Evolutionary conservation across 2,797 vertebrate species (phyloP).

Genomic region (Cuculus canorus): DNA sequence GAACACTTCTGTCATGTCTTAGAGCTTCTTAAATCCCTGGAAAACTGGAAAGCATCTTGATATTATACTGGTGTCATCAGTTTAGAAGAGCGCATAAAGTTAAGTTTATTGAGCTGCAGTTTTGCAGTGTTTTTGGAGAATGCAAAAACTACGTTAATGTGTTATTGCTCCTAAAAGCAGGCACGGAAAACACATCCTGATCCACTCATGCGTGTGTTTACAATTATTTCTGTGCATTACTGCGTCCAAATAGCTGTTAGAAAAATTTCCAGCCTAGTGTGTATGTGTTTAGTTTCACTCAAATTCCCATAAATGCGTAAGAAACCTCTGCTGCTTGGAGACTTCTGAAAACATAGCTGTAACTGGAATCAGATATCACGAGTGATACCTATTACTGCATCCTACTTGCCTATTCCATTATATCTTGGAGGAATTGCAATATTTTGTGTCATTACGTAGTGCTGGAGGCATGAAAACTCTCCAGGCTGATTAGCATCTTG

Average conservation of each 20-base stretch:
- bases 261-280: constrained; percentile 1
- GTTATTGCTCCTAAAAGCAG: neutral
- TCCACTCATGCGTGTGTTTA: constrained; percentile 46
- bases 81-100: neutral
- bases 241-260: constrained; percentile 35
- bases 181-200: neutral
- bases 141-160: constrained; percentile 12
- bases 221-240: constrained; percentile 37
- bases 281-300: constrained; percentile 30
- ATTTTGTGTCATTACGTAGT: constrained; percentile 15
- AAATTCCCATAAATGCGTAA: constrained; percentile 21
- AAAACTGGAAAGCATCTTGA: constrained; percentile 17
- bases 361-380: neutral
- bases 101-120: constrained; percentile 3
- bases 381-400: constrained; percentile 37
- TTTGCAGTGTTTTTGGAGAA: constrained; percentile 5
- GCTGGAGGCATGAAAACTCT: constrained; percentile 27
- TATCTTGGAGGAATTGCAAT: neutral
- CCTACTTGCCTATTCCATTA: neutral
- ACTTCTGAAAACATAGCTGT: neutral
- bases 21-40: constrained; percentile 16
- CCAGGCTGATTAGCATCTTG: constrained; percentile 32
- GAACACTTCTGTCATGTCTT: neutral
- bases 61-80: constrained; percentile 19
- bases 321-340: constrained; percentile 33